Evolutionary conservation across 2,888 invertebrate species (phyloP).

Genomic region (Acleris cristana): DNA sequence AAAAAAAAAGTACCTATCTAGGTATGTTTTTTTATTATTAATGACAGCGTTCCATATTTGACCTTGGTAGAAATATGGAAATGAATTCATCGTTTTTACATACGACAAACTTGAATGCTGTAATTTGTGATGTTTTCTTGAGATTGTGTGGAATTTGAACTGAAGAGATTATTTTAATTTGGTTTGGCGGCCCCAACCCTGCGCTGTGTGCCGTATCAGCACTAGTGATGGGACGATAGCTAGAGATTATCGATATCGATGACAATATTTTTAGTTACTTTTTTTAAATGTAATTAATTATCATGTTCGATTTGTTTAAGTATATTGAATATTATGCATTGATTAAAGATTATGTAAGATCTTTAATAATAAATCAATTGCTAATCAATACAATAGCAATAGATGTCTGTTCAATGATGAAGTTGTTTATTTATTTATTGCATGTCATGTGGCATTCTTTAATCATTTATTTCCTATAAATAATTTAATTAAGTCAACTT

Average conservation of each 20-base stretch:
- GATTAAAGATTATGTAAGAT: no score
- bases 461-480: no score
- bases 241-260: conserved; percentile 54
- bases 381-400: no score
- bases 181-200: conserved; percentile 44
- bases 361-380: no score
- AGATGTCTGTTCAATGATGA: no score
- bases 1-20: background rate
- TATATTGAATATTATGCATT: no score
- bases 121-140: background rate
- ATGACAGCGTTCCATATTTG: conserved; percentile 22
- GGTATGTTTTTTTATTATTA: conserved; percentile 4
- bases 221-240: conserved; percentile 57
- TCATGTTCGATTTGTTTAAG: no score
- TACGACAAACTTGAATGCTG: background rate
- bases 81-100: no score
- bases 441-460: no score
- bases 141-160: background rate
- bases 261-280: conserved; percentile 12
- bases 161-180: background rate
- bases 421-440: no score
- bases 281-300: no score
- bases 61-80: conserved; percentile 13
- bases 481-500: no score
- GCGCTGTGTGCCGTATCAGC: conserved; percentile 61